Evolutionary conservation across 2,888 invertebrate species (phyloP).

Genomic region (Phaonia tiefii): DNA sequence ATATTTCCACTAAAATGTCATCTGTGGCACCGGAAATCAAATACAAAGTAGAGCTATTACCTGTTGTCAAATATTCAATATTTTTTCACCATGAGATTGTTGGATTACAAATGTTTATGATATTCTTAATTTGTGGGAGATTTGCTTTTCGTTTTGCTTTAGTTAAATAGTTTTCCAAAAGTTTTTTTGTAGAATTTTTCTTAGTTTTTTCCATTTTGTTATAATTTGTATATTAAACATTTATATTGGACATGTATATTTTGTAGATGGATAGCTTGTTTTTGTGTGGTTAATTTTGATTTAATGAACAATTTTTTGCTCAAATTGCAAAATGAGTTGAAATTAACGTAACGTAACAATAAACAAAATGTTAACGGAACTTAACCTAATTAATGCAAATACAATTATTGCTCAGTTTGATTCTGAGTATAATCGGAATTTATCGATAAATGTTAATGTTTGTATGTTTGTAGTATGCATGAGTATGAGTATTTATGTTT

Average conservation of each 20-base stretch:
- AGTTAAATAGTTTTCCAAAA: slow-evolving; percentile 65
- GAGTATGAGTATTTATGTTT: slow-evolving; percentile 62
- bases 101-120: too few species aligned
- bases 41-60: too few species aligned
- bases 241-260: slow-evolving; percentile 67
- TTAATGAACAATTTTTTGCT: too few species aligned
- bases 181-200: slow-evolving; percentile 29
- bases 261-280: slow-evolving; percentile 50
- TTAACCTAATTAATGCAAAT: too few species aligned
- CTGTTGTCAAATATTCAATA: too few species aligned
- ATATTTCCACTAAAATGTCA: too few species aligned
- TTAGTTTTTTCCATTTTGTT: slow-evolving; percentile 61
- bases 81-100: too few species aligned
- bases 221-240: slow-evolving; percentile 66
- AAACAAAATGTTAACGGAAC: too few species aligned
- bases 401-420: not conserved
- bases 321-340: too few species aligned
- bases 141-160: slow-evolving; percentile 23
- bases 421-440: slow-evolving; percentile 52
- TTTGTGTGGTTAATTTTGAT: slow-evolving; percentile 46
- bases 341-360: too few species aligned
- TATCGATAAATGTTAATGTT: slow-evolving; percentile 44
- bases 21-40: too few species aligned
- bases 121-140: slow-evolving; percentile 37
- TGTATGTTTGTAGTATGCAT: slow-evolving; percentile 57